Evolutionary conservation across 2,113 vertebrate genomes (phyloP).

Genomic region (Crotalus viridis): DNA sequence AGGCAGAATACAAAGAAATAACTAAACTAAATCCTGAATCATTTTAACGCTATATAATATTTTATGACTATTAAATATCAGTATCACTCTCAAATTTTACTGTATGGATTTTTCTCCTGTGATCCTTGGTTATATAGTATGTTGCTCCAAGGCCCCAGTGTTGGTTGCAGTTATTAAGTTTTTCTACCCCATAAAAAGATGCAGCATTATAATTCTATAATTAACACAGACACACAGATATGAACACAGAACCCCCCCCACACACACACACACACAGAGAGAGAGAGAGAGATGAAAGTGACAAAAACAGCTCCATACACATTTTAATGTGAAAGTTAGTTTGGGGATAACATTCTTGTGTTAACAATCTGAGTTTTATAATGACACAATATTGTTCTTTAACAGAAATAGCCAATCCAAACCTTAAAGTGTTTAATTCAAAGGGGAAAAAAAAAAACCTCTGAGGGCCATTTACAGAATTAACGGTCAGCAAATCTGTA

Average conservation of each 20-base stretch:
- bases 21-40: not conserved
- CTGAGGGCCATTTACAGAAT: conserved; percentile 65
- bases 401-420: conserved; percentile 39
- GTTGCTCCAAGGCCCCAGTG: not conserved
- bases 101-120: not conserved
- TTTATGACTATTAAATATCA: not conserved
- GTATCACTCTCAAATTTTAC: not conserved
- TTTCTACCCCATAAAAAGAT: not conserved
- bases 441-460: not conserved
- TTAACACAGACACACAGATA: not conserved
- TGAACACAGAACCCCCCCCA: not conserved
- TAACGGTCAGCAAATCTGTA: conserved; percentile 73
- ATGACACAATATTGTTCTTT: conserved; percentile 55
- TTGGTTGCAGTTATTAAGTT: not conserved
- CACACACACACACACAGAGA: no score
- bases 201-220: not conserved
- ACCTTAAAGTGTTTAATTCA: conserved; percentile 46
- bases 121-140: not conserved
- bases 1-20: not conserved
- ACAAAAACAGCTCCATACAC: not conserved
- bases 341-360: not conserved
- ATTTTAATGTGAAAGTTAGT: conserved; percentile 46
- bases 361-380: conserved; percentile 44
- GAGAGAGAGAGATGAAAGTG: not conserved
- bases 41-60: not conserved